phyloP scores from a whole-genome alignment of 2,113 vertebrate genomes.

The Lontra canadensis region DNA sequence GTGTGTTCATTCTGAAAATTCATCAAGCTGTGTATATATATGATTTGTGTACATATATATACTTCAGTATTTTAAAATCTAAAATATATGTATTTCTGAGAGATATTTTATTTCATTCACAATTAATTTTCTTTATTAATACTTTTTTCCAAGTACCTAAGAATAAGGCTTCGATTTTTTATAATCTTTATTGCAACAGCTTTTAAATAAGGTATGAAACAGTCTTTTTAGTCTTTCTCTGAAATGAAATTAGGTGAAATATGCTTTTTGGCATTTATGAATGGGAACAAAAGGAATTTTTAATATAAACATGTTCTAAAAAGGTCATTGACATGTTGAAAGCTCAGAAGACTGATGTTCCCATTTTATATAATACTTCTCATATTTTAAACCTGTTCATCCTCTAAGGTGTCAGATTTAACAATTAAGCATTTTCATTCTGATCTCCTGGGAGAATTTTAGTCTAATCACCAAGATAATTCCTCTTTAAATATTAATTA shows the following conservation, averaged over 20 bases:
- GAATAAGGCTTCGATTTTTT: background rate
- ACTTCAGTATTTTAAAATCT: background rate
- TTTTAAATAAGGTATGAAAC: constrained; percentile 18
- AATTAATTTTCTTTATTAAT: constrained; percentile 20
- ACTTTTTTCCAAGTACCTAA: background rate
- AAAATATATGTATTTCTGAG: background rate
- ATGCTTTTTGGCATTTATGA: constrained; percentile 9
- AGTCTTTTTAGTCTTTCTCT: background rate
- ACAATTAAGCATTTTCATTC: background rate
- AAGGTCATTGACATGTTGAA: background rate
- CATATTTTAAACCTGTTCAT: background rate
- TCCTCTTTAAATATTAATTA: background rate
- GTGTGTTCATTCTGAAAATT: background rate
- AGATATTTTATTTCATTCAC: background rate
- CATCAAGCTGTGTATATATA: background rate
- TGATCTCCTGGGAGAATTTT: background rate
- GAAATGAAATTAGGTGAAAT: background rate
- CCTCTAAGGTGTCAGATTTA: background rate
- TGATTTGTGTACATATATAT: background rate
- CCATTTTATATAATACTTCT: background rate
- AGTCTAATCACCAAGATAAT: constrained; percentile 2
- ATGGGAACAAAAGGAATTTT: constrained; percentile 8
- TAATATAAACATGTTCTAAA: constrained; percentile 25
- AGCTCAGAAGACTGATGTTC: background rate
- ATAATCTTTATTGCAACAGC: background rate